Conservation (phyloP, 2,113 vertebrate genomes). For the Pseudorectes ferrugineus region DNA sequence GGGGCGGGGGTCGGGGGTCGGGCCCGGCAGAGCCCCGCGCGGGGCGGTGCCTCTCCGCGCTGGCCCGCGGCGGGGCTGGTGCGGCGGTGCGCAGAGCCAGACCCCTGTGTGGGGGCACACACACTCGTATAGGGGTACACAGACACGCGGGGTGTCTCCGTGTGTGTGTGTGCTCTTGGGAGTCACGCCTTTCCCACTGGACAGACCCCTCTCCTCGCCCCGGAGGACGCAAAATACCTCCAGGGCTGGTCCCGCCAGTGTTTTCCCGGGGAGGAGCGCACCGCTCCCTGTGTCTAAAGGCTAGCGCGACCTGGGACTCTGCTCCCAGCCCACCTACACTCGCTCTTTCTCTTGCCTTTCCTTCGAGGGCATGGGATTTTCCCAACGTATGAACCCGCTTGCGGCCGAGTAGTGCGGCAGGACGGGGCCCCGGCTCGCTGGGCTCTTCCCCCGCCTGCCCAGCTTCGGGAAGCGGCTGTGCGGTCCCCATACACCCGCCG, state of each 20-base stretch:
- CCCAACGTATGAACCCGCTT: fast-evolving
- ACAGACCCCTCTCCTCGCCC: not conserved
- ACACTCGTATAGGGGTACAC: not conserved
- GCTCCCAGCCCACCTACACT: not conserved
- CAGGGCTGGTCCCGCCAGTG: not conserved
- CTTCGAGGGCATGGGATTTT: not conserved
- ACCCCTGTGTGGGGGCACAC: not conserved
- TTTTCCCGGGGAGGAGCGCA: too few species aligned
- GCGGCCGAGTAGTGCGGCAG: too few species aligned
- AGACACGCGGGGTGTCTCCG: not conserved
- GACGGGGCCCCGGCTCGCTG: not conserved
- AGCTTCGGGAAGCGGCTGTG: not conserved
- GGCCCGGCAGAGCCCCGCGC: not conserved
- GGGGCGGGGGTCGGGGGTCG: not conserved
- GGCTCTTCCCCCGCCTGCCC: not conserved
- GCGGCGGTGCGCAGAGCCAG: not conserved
- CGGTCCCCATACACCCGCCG: too few species aligned
- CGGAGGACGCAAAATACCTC: not conserved
- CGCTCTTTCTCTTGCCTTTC: too few species aligned
- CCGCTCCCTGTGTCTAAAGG: not conserved
- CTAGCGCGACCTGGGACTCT: not conserved
- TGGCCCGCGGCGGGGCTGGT: not conserved
- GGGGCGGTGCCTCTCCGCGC: not conserved
- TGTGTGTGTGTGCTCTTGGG: not conserved
- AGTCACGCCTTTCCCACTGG: not conserved